Conservation (phyloP, 1,140 invertebrate genomes). For the Ceratoteleas bidentatus region DNA sequence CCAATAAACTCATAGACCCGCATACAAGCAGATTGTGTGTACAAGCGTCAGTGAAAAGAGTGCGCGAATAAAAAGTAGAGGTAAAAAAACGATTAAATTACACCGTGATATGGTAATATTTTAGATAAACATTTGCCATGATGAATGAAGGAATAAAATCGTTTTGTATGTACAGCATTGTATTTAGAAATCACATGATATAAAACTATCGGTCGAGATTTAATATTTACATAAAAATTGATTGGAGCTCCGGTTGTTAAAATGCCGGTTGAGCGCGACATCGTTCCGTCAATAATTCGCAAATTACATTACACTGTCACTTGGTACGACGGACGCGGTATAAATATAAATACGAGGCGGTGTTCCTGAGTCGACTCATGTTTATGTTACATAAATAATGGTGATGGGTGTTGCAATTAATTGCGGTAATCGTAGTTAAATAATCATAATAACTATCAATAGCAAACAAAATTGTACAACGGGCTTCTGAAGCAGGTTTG, state of each 20-base stretch:
- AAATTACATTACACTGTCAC: slow-evolving; percentile 43
- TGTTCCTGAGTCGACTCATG: slow-evolving; percentile 37
- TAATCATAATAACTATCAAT: slow-evolving; percentile 1
- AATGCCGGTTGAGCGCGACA: slow-evolving; percentile 35
- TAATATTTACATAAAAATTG: slow-evolving; percentile 57
- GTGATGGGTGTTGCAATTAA: slow-evolving; percentile 7
- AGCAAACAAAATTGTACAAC: slow-evolving; percentile 17
- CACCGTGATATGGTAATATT: slow-evolving; percentile 35
- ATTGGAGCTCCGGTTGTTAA: slow-evolving; percentile 35
- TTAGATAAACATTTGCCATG: slow-evolving; percentile 40
- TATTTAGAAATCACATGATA: slow-evolving; percentile 58
- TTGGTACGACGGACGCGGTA: slow-evolving; percentile 23
- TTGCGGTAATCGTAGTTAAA: not conserved
- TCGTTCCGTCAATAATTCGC: slow-evolving; percentile 28
- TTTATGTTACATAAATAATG: slow-evolving; percentile 24
- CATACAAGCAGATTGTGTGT: slow-evolving; percentile 25
- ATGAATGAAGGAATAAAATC: slow-evolving; percentile 60
- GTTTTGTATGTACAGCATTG: slow-evolving; percentile 56
- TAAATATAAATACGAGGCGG: slow-evolving; percentile 25
- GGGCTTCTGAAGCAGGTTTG: not conserved
- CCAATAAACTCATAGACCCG: not conserved
- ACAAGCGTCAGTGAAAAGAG: slow-evolving; percentile 40
- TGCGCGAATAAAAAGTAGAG: not conserved
- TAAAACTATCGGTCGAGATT: slow-evolving; percentile 45
- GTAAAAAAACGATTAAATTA: slow-evolving; percentile 21